These are phyloP conservation scores for Chironomus riparius DNA, from an alignment of 2,888 invertebrate species.

Conservation along the genomic window DNA sequence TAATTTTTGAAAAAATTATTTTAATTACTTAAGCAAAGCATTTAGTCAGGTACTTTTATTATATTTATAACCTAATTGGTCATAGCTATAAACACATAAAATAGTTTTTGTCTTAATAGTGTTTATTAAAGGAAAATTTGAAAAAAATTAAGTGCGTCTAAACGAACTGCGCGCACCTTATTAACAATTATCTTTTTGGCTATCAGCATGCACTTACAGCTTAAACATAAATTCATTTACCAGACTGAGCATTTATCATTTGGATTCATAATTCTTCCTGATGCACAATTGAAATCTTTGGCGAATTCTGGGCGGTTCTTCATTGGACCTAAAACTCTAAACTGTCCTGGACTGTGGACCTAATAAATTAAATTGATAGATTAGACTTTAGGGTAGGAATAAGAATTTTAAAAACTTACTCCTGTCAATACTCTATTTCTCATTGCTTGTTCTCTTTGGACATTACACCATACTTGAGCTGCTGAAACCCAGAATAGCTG, in stretches of 20 bases:
- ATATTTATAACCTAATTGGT: too few relatives aligned
- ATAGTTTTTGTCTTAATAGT: too few relatives aligned
- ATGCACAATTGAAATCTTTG: constrained; percentile 29
- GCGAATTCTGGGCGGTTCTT: constrained; percentile 30
- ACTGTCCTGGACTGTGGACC: constrained; percentile 30
- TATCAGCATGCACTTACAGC: background rate
- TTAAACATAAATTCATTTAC: constrained; percentile 45
- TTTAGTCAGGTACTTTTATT: too few relatives aligned
- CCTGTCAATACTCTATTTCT: constrained; percentile 30
- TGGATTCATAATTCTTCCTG: constrained; percentile 57
- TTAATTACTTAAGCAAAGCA: too few relatives aligned
- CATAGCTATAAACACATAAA: too few relatives aligned
- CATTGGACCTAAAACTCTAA: constrained; percentile 30
- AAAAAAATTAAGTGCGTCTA: too few relatives aligned
- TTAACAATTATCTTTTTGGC: too few relatives aligned
- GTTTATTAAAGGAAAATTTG: too few relatives aligned
- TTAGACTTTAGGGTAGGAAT: too few relatives aligned
- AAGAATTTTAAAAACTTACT: background rate
- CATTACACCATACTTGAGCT: constrained; percentile 32
- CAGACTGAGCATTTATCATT: constrained; percentile 81
- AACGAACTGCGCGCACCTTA: too few relatives aligned
- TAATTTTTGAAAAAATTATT: too few relatives aligned
- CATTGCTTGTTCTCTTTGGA: constrained; percentile 30
- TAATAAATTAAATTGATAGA: too few relatives aligned
- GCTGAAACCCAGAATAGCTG: constrained; percentile 45